Evolutionary conservation across 2,888 invertebrate species (phyloP).

Genomic region (Tolmerus cingulatus): DNA sequence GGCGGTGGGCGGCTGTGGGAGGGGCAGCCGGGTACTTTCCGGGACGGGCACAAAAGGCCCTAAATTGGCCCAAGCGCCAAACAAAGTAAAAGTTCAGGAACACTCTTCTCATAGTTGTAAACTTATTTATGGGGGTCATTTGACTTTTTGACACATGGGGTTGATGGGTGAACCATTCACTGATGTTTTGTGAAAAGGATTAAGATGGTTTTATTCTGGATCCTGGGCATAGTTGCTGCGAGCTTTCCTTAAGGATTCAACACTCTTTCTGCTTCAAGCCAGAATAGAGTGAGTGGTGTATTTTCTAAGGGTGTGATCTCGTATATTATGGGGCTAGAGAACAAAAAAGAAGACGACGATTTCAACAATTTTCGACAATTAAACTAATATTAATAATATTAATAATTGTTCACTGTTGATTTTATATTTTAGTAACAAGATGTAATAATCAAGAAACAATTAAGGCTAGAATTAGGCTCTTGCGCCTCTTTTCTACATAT

Average conservation of each 20-base stretch:
- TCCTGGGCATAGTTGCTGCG: neutral
- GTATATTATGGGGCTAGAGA: no score
- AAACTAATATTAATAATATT: no score
- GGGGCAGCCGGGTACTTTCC: neutral
- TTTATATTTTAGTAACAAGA: no score
- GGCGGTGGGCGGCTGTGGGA: neutral
- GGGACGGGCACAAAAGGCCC: constrained; percentile 31
- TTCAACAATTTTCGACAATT: no score
- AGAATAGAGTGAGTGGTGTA: neutral
- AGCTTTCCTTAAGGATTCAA: neutral
- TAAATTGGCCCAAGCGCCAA: constrained; percentile 24
- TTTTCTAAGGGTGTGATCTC: neutral
- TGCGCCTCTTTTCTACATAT: no score
- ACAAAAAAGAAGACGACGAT: no score
- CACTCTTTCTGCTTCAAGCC: neutral
- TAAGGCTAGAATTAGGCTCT: no score
- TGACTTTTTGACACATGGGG: constrained; percentile 48
- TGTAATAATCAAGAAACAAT: no score
- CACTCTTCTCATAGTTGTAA: constrained; percentile 42
- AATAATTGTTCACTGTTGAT: no score
- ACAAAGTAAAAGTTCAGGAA: constrained; percentile 46
- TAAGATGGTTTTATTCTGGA: constrained; percentile 33
- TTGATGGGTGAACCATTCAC: constrained; percentile 40
- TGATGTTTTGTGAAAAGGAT: constrained; percentile 38
- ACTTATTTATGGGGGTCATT: constrained; percentile 49